These are phyloP conservation scores for Taeniopygia guttata DNA, from an alignment of 2,797 vertebrate genomes.

Conservation along the genomic window DNA sequence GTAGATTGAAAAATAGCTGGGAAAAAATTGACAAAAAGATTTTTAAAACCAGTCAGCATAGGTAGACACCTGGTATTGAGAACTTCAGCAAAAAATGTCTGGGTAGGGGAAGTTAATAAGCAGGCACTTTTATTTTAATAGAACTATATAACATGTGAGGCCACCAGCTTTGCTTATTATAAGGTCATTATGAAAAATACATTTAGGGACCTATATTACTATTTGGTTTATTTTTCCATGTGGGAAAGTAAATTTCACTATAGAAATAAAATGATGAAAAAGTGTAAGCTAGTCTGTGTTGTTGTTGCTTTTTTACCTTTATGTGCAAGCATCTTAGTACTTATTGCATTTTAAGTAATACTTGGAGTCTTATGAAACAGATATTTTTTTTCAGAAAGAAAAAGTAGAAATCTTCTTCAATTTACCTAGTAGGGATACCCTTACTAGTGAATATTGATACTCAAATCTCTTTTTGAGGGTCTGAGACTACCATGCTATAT, in stretches of 20 bases:
- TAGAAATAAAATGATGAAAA: slow-evolving; percentile 71
- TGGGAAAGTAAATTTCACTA: slow-evolving; percentile 62
- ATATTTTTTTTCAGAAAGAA: not conserved
- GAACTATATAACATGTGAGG: slow-evolving; percentile 31
- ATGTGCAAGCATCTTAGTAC: slow-evolving; percentile 55
- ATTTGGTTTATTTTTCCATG: slow-evolving; percentile 69
- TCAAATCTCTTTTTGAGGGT: not conserved
- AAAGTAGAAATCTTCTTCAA: not conserved
- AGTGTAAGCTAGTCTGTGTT: slow-evolving; percentile 50
- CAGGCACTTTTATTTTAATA: not conserved
- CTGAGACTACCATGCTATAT: not conserved
- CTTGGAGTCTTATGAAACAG: not conserved
- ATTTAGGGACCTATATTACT: slow-evolving; percentile 66
- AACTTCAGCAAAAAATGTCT: slow-evolving; percentile 1
- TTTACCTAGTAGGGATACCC: not conserved
- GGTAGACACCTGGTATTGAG: not conserved
- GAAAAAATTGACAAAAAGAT: not conserved
- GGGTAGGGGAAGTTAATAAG: slow-evolving; percentile 32
- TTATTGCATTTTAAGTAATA: slow-evolving; percentile 62
- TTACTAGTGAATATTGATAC: not conserved
- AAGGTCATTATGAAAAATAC: slow-evolving; percentile 69
- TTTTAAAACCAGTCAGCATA: not conserved
- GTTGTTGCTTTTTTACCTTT: slow-evolving; percentile 67
- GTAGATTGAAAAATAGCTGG: not conserved
- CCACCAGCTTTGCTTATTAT: slow-evolving; percentile 52